Evolutionary conservation across 2,113 vertebrate species (phyloP), one percentile per base, ranked within the genome.

Genomic region (Paraplagusia blochii): DNA sequence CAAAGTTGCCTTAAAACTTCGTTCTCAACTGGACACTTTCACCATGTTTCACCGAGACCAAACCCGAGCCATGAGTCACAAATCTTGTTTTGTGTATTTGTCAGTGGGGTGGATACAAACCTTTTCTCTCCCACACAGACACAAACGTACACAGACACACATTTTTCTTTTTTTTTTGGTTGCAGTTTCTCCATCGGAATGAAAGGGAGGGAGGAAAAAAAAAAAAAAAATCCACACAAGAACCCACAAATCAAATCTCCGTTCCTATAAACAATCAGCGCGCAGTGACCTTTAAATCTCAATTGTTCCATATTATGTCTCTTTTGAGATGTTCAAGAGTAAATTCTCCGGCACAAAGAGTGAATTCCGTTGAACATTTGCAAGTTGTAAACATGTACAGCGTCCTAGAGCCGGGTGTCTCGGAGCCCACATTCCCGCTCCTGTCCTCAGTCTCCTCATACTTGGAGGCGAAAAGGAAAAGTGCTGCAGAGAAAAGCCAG

Each of bases 31-130:
- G 22, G 29, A 50, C 14, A 34, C 48, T 29, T 29, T 29, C 2
- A 44, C 38, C 9, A 10, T 48, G 56, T 39, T 40, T 42, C 14
- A 51, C 22, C n/a, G 39, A 43, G 18, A 54, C 38, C 29, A 33
- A 40, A 43, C 38, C 1, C n/a, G 52, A 10, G 18, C 36, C 33
- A 39, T 33, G 53, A 16, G 19, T 16, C 22, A 44, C 42, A 44
- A 13, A 55, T 44, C n/a, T 34, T 16, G 53, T 43, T 36, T 36
- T 18, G 43, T 36, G 15, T 36, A 18, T 56, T 44, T 56, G 22
- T 57, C 15, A 46, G 29, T 34, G 8, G 43, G 43, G 18, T 14
- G 29, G 15, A 45, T 9, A 36, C 29, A 45, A 46, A 43, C 39
- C 49, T 9, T 52, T 29, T 29, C 22, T 40, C 38, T 40, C 11